These are phyloP conservation scores for Hyposmocoma kahamanoa DNA, from an alignment of 1,140 invertebrate genomes.

Conservation along the genomic window DNA sequence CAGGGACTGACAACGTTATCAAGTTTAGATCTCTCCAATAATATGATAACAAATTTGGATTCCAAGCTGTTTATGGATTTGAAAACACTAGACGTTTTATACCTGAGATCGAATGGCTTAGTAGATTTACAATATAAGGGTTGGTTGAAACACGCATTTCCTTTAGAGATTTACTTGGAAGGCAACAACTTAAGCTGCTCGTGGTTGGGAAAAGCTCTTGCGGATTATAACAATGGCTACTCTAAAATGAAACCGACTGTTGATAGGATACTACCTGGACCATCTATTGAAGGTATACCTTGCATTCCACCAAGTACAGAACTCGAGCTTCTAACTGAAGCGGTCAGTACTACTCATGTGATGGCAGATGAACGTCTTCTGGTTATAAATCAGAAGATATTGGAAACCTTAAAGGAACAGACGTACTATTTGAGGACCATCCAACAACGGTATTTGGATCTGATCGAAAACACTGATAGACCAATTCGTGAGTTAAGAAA, in stretches of 20 bases:
- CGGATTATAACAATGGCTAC: slow-evolving; percentile 45
- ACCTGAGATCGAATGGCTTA: slow-evolving; percentile 42
- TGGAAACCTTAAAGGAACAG: slow-evolving; percentile 48
- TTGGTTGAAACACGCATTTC: slow-evolving; percentile 41
- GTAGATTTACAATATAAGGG: slow-evolving; percentile 30
- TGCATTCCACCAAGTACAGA: slow-evolving; percentile 27
- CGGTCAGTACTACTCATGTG: slow-evolving; percentile 2
- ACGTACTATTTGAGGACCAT: slow-evolving; percentile 31
- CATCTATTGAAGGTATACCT: slow-evolving; percentile 46
- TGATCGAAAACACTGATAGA: too few relatives aligned
- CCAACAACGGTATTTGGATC: too few relatives aligned
- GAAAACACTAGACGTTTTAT: slow-evolving; percentile 34
- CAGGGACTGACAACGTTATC: slow-evolving; percentile 30
- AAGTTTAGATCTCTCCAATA: slow-evolving; percentile 49
- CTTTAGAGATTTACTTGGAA: slow-evolving; percentile 47
- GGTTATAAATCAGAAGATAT: slow-evolving; percentile 42
- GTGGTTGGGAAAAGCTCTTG: slow-evolving; percentile 41
- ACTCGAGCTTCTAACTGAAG: slow-evolving; percentile 11
- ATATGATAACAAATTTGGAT: slow-evolving; percentile 40
- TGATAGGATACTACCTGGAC: neutral
- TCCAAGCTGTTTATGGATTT: slow-evolving; percentile 50
- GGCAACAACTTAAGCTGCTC: slow-evolving; percentile 47
- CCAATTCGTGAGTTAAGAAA: too few relatives aligned
- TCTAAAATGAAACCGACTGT: slow-evolving; percentile 44
- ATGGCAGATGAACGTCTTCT: slow-evolving; percentile 46